Base-by-base conservation (phyloP, 2,888 invertebrate genomes). In the Diaperis boleti region DNA sequence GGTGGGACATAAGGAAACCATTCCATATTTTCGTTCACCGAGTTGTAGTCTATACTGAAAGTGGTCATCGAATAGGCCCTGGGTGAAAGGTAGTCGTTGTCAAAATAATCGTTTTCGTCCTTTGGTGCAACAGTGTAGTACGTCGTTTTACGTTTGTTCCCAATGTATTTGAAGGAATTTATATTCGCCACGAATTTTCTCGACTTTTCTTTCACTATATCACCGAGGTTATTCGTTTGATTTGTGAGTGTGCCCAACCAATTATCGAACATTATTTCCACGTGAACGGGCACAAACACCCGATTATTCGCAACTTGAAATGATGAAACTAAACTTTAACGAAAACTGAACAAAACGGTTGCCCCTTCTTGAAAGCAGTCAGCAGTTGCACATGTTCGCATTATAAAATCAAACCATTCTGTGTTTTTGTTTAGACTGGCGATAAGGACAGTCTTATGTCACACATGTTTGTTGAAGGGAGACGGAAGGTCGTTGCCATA, bases 31-130 rank as follows among this genome's bases (percentile, higher is more conserved):
- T 79, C 78, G 65, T 82, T 80, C 37, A 86, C 78, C 56, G 80
- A 76, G 62, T 87, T 86, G 85, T 87, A 88, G 71, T 85, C 85
- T 66, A 86, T 83, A 66, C 77, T 78, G 62, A 76, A 78, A 39
- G 78, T 79, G 42, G 77, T 77, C 74, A 78, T 75, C 18, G 85
- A 83, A 72, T 83, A 82, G 52, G 86, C 87, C 72, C 86, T 82
- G 41, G 87, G 86, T 68, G 86, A 85, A 72, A 87, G 76, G 69
- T 83, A 85, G 74, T 82, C 82, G 71, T 81, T 79, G 44, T 75
- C 75, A 61, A 75, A 76, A 65, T 74, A 78, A 66, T 81, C 79
- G 50, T 75, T 75, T 69, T 73, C 75, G 62, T 79, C 76, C 55
- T 74, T 74, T 59, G 73, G 74, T 10, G 74, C 71, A 17, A 79